Conservation (phyloP, 2,888 invertebrate genomes). For the Tenthredo livida region DNA sequence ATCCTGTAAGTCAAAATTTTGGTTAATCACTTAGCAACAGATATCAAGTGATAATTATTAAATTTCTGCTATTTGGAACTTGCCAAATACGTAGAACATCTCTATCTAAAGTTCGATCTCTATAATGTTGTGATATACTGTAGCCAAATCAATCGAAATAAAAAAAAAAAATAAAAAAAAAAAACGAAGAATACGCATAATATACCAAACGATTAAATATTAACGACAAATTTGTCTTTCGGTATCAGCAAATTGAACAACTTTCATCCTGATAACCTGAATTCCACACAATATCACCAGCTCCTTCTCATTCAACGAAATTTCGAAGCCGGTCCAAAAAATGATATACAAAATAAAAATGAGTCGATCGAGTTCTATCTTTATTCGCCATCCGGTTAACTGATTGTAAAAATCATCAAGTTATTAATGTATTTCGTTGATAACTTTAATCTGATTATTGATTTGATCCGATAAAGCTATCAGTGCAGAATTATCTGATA, state of each 20-base stretch:
- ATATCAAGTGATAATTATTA: constrained; percentile 12
- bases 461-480: too few species aligned
- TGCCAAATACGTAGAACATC: constrained; percentile 63
- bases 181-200: constrained; percentile 7
- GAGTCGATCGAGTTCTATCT: too few species aligned
- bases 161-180: constrained; percentile 56
- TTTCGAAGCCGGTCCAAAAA: too few species aligned
- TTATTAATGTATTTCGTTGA: too few species aligned
- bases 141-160: constrained; percentile 64
- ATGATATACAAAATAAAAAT: too few species aligned
- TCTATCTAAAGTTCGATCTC: constrained; percentile 72
- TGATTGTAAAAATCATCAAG: too few species aligned
- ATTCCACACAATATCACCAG: background rate
- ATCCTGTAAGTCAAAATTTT: background rate
- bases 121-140: constrained; percentile 73
- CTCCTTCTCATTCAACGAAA: background rate
- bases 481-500: too few species aligned
- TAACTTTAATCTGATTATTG: too few species aligned
- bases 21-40: background rate
- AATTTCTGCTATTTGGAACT: constrained; percentile 47
- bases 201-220: background rate
- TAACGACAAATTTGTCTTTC: background rate
- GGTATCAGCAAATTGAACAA: background rate
- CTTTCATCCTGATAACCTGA: background rate
- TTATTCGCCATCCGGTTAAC: too few species aligned